phyloP scores from a whole-genome alignment of 2,113 vertebrate genomes.

The Acinonyx jubatus region DNA sequence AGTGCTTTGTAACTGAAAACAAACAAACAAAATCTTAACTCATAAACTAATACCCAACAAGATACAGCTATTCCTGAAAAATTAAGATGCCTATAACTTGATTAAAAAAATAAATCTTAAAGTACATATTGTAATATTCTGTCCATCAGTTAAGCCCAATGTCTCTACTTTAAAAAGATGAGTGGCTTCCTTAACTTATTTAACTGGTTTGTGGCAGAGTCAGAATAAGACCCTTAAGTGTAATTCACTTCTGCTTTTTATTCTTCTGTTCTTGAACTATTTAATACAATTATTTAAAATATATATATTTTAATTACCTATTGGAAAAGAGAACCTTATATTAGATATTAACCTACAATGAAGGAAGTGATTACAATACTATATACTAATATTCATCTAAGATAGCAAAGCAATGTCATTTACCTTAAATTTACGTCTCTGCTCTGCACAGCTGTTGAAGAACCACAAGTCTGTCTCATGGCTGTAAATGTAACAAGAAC shows the following conservation, averaged over 20 bases:
- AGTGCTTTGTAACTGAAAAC: constrained; percentile 34
- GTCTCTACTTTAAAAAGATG: neutral
- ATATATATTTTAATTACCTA: neutral
- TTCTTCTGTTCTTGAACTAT: neutral
- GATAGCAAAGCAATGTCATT: constrained; percentile 77
- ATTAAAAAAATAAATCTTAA: constrained; percentile 18
- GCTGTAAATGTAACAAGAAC: constrained; percentile 77
- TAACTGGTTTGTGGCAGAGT: neutral
- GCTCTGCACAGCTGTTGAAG: constrained; percentile 74
- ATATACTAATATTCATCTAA: constrained; percentile 54
- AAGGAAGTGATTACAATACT: constrained; percentile 63
- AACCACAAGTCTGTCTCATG: constrained; percentile 67
- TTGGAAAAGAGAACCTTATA: constrained; percentile 33
- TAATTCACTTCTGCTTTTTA: constrained; percentile 36
- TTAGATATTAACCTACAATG: constrained; percentile 50
- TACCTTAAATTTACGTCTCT: constrained; percentile 80
- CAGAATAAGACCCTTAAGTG: neutral
- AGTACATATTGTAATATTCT: neutral
- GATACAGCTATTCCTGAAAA: neutral
- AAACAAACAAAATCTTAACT: constrained; percentile 47
- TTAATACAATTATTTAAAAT: constrained; percentile 1
- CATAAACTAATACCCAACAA: constrained; percentile 39
- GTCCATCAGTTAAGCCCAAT: neutral
- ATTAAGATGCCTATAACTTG: constrained; percentile 22
- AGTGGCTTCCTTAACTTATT: neutral